phyloP scores from a whole-genome alignment of 2,113 vertebrate genomes.

The Alaudala cheleensis region DNA sequence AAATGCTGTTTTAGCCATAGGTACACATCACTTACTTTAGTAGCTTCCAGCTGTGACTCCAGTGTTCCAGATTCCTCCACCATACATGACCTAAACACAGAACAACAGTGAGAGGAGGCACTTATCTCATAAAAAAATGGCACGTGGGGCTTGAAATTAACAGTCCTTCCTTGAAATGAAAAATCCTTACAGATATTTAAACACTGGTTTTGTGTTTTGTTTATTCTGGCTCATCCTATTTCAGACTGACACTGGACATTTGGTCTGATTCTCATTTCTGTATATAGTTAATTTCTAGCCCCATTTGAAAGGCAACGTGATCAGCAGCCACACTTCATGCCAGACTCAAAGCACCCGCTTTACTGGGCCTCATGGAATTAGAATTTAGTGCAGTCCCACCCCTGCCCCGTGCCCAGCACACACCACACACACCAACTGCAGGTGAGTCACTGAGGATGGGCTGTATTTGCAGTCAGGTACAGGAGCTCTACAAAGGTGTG shows the following conservation, averaged over 20 bases:
- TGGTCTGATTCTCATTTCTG: not conserved
- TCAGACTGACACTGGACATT: not conserved
- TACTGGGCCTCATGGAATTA: not conserved
- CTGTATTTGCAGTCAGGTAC: not conserved
- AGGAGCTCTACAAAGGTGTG: not conserved
- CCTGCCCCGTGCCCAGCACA: constrained; percentile 34
- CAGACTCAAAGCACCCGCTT: constrained; percentile 30
- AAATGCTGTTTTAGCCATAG: not conserved
- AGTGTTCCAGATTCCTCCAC: constrained; percentile 97
- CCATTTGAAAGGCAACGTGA: constrained; percentile 1
- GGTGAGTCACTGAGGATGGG: constrained; percentile 14
- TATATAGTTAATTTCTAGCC: constrained; percentile 23
- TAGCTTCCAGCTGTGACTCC: constrained; percentile 96
- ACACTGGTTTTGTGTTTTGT: not conserved
- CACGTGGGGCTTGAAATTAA: constrained; percentile 24
- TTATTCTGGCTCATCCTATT: constrained; percentile 15
- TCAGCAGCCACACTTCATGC: constrained; percentile 58
- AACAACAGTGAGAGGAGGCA: constrained; percentile 40
- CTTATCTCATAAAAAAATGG: not conserved
- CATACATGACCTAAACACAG: constrained; percentile 93
- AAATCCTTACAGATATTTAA: not conserved
- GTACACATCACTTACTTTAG: constrained; percentile 81
- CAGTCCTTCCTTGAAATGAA: constrained; percentile 2
- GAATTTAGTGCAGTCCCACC: not conserved
- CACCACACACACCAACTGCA: constrained; percentile 37